A percentile compares a stretch with the other conserved stretches of the same genome.
phyloP scores from a whole-genome alignment of 2,888 invertebrate genomes.

The Pogonocherus hispidulus region DNA sequence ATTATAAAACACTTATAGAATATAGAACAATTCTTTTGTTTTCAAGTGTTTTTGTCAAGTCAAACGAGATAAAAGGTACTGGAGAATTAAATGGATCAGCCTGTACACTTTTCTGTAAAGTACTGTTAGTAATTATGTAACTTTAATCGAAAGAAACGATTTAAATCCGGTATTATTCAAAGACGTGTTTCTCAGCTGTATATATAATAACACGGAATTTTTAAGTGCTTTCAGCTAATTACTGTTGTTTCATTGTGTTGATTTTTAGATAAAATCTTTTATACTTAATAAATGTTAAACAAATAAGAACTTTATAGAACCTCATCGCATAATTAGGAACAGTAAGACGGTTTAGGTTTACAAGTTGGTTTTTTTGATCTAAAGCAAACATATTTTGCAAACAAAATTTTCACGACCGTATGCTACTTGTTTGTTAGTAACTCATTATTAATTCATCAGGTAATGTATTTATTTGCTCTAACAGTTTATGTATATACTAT shows the following conservation, averaged over 20 bases:
- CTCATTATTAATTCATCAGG: not conserved
- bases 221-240: not conserved
- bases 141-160: too few species aligned
- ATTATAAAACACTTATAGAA: too few species aligned
- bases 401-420: not conserved
- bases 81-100: too few species aligned
- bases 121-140: too few species aligned
- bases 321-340: not conserved
- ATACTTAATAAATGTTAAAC: not conserved
- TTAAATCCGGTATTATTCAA: not conserved
- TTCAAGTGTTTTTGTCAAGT: too few species aligned
- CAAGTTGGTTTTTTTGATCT: not conserved
- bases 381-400: not conserved
- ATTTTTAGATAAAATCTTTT: conserved; percentile 2
- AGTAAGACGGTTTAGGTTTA: conserved; percentile 4
- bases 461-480: not conserved
- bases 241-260: conserved; percentile 4
- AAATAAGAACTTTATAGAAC: conserved; percentile 5
- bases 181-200: not conserved
- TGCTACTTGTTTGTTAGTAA: not conserved
- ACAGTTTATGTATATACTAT: not conserved
- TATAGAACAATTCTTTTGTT: too few species aligned
- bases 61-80: too few species aligned
- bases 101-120: too few species aligned
- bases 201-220: not conserved